Percentiles rank a stretch among this genome's conserved stretches.
Evolutionary conservation across 2,888 invertebrate species (phyloP).

Genomic region (Scotopteryx bipunctaria): DNA sequence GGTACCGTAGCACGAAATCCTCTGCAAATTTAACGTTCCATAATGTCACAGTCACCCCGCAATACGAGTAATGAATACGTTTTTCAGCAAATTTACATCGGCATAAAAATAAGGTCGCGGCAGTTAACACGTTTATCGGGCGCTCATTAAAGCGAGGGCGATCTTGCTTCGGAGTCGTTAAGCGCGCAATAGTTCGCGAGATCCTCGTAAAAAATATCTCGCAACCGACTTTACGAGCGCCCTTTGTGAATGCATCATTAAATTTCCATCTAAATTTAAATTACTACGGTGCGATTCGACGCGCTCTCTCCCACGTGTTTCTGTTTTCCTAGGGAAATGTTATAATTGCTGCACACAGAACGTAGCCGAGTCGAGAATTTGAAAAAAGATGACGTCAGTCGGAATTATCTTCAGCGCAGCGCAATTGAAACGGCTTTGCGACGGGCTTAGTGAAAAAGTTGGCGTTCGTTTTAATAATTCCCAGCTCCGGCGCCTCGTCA

Average conservation of each 20-base stretch:
- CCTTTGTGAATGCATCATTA: conserved; percentile 84
- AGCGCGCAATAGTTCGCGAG: conserved; percentile 84
- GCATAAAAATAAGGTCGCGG: conserved; percentile 82
- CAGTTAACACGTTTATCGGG: conserved; percentile 83
- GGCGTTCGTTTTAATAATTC: conserved; percentile 84
- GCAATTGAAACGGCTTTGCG: conserved; percentile 84
- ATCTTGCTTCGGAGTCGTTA: conserved; percentile 83
- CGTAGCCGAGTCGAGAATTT: conserved; percentile 79
- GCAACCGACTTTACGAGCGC: conserved; percentile 82
- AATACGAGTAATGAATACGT: conserved; percentile 77
- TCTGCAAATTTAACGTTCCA: conserved; percentile 49
- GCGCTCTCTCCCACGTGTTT: conserved; percentile 79
- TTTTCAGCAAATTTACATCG: conserved; percentile 81
- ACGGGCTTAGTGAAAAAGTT: conserved; percentile 83
- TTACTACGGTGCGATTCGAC: conserved; percentile 78
- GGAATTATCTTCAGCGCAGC: conserved; percentile 84
- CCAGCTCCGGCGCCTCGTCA: conserved; percentile 83
- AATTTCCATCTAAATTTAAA: conserved; percentile 84
- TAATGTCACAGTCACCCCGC: conserved; percentile 56
- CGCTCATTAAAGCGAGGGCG: conserved; percentile 83
- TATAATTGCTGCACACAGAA: conserved; percentile 82
- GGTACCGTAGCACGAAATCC: conserved; percentile 38
- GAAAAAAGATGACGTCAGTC: conserved; percentile 83
- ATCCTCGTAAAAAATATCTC: conserved; percentile 84
- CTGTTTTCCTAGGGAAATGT: conserved; percentile 83